Evolutionary conservation across 1,140 invertebrate genomes (phyloP), one percentile per base, ranked within the genome.

Genomic region (Drosophila parvula): DNA sequence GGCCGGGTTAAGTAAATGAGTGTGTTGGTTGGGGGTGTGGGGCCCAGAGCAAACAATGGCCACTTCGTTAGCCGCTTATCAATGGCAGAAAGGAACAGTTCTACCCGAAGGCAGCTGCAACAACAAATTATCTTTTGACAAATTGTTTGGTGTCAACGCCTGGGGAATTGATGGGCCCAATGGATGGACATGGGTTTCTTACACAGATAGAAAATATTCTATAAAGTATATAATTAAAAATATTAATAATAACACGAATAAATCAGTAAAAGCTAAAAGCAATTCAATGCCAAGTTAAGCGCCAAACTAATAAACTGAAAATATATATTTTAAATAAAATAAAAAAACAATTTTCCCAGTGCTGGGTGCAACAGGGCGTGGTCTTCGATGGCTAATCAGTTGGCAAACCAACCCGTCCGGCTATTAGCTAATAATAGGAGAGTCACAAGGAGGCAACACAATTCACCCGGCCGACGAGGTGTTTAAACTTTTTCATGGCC

Each of bases 401-500:
- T 67, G 63, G 61, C 77, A 68, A 51, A 69, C 67, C 75, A 44
- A 57, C 50, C 53, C 55, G 58, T 65, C 47, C 62, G 58, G 59
- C 68, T 65, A 69, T 80, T 74, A 60, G 68, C 78, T 78, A 85
- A 86, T 86, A 81, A 82, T 73, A 69, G 71, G 78, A 27, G 55
- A 51, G 74, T 30, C 27, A 40, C 11, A 48, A 44, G 36, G 36
- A 40, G 32, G 9, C 32, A 30, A 45, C 12, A 38, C 75, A 76
- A 70, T 81, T 78, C 70, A 11, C 81, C 61, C 48, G 65, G 50
- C 75, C 56, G 65, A 36, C 11, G 62, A 82, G 80, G 88, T 90
- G 75, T 65, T 81, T 90, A 81, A 90, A 86, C 88, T 79, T 90
- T 88, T 90, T 90, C 88, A 90, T 90, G 88, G 88, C 80, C 88